A percentile compares a stretch with the other conserved stretches of the same genome.
These are phyloP conservation scores for Hofmannophila pseudospretella DNA, from an alignment of 2,888 invertebrate genomes.

Conservation along the genomic window DNA sequence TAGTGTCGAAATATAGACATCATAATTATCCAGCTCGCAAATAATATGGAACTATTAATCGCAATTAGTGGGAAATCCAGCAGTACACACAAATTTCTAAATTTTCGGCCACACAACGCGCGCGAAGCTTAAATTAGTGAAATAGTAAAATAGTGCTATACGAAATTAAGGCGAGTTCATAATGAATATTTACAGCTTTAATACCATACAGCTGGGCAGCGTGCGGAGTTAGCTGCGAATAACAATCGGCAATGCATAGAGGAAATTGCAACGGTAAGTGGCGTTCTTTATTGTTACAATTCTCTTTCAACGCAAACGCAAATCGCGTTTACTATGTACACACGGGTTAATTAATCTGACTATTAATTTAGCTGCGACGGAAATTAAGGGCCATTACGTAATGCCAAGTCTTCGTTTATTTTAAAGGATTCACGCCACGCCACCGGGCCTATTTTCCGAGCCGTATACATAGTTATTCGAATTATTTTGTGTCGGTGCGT, in stretches of 20 bases:
- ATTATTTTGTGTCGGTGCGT: too few species aligned
- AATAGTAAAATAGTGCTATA: constrained; percentile 66
- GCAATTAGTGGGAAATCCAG: not conserved
- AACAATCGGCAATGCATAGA: constrained; percentile 57
- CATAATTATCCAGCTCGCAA: too few species aligned
- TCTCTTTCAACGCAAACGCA: constrained; percentile 5
- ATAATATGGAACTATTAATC: not conserved
- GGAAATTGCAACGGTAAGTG: constrained; percentile 50
- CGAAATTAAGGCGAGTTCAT: constrained; percentile 71
- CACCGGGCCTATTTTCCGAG: too few species aligned
- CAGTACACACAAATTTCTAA: constrained; percentile 18
- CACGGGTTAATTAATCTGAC: too few species aligned
- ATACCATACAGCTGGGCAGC: constrained; percentile 61
- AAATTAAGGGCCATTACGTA: too few species aligned
- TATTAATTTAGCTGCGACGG: too few species aligned
- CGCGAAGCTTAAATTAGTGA: constrained; percentile 62
- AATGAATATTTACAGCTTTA: constrained; percentile 76
- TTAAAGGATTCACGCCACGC: too few species aligned
- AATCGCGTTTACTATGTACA: not conserved
- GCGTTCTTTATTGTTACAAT: constrained; percentile 32
- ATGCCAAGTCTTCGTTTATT: too few species aligned
- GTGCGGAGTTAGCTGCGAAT: constrained; percentile 41
- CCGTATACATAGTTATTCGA: too few species aligned
- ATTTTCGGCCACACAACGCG: constrained; percentile 31
- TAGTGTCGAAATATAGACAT: too few species aligned